Evolutionary conservation across 2,797 vertebrate genomes (phyloP).

Genomic region (Linurgus olivaceus): DNA sequence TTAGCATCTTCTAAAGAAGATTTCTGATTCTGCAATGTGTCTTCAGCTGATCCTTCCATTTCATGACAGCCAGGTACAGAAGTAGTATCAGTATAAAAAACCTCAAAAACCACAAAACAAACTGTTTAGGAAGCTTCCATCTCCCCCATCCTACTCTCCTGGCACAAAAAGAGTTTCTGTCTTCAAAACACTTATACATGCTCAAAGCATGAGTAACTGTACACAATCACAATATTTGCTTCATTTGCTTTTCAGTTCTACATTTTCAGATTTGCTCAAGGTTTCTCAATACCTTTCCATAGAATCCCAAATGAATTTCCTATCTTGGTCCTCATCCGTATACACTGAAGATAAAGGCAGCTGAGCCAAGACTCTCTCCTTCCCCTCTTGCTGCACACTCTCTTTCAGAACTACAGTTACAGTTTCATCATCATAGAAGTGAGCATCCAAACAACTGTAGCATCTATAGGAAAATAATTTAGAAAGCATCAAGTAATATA

Average conservation of each 20-base stretch:
- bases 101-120: neutral
- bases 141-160: neutral
- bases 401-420: constrained; percentile 89
- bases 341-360: constrained; percentile 85
- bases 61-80: neutral
- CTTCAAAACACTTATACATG: neutral
- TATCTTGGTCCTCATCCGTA: constrained; percentile 70
- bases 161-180: neutral
- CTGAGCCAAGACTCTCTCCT: constrained; percentile 86
- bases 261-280: neutral
- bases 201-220: neutral
- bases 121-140: neutral
- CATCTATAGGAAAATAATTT: constrained; percentile 43
- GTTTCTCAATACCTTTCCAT: constrained; percentile 76
- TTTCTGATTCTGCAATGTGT: neutral
- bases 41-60: neutral
- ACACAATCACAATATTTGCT: neutral
- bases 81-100: neutral
- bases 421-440: constrained; percentile 95
- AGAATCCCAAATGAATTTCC: constrained; percentile 82
- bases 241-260: neutral
- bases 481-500: neutral
- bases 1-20: neutral
- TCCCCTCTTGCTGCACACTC: constrained; percentile 80
- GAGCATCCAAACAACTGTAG: constrained; percentile 91